Evolutionary conservation across 1,140 invertebrate genomes (phyloP).

Genomic region (Xylocopa sonorina): DNA sequence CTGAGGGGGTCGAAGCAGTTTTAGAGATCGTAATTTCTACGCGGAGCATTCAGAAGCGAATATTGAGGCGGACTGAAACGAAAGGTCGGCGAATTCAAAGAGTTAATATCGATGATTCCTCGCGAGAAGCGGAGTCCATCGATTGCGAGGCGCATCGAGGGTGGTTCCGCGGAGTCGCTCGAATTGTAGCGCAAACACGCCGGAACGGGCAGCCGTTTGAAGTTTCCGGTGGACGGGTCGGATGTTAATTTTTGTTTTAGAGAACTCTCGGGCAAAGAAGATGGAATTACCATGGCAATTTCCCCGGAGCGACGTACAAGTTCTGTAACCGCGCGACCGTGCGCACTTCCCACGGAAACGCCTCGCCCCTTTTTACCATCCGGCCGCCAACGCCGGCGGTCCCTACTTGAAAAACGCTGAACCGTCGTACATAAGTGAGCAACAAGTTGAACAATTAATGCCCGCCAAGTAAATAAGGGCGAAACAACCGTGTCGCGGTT

Average conservation of each 20-base stretch:
- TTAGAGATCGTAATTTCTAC: too few relatives aligned
- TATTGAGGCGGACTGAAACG: too few relatives aligned
- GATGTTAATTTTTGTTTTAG: conserved; percentile 63
- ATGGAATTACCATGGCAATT: conserved; percentile 61
- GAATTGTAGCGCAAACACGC: conserved; percentile 26
- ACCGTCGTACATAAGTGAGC: conserved; percentile 39
- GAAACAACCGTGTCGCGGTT: conserved; percentile 11
- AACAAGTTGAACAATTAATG: conserved; percentile 50
- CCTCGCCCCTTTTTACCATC: conserved; percentile 2
- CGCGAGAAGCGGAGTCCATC: too few relatives aligned
- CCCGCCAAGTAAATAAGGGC: conserved; percentile 27
- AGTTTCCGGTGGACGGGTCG: conserved; percentile 13
- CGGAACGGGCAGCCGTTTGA: neutral
- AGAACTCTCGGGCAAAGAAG: conserved; percentile 28
- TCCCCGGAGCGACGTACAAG: conserved; percentile 58
- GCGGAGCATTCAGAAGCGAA: too few relatives aligned
- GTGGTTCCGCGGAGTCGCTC: neutral
- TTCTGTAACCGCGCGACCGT: conserved; percentile 50
- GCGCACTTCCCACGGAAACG: conserved; percentile 5
- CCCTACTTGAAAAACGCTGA: conserved; percentile 41
- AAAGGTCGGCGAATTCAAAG: too few relatives aligned
- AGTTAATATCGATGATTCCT: too few relatives aligned
- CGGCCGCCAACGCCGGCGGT: too few relatives aligned
- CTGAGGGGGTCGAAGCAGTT: too few relatives aligned
- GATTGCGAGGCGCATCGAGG: neutral